A percentile compares a stretch with the other conserved stretches of the same genome.
Evolutionary conservation across 2,888 invertebrate species (phyloP).

Genomic region (Polymixis lichenea): DNA sequence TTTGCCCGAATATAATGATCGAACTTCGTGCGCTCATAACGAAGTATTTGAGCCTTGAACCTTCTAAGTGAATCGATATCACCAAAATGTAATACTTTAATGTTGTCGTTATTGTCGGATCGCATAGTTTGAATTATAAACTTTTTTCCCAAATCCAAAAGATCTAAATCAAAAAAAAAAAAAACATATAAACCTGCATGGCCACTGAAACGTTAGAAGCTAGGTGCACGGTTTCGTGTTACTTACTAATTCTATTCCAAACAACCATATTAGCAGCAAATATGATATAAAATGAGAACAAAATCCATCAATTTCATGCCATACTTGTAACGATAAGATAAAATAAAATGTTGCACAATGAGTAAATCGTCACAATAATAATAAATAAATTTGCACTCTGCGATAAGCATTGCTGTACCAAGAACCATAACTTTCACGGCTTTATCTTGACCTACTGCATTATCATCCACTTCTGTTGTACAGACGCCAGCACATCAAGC

Average conservation of each 20-base stretch:
- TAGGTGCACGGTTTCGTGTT: too few species aligned
- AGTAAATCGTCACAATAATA: background rate
- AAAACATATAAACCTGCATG: too few species aligned
- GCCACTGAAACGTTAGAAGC: too few species aligned
- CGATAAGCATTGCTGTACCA: background rate
- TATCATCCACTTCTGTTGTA: conserved; percentile 3
- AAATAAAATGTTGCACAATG: conserved; percentile 17
- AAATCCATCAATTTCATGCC: background rate
- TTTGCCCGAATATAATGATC: background rate
- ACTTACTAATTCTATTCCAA: background rate
- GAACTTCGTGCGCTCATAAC: background rate
- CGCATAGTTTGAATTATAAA: background rate
- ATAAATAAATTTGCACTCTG: background rate
- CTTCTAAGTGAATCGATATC: background rate
- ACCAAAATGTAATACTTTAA: background rate
- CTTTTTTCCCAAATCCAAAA: too few species aligned
- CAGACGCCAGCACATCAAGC: too few species aligned
- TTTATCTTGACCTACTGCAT: background rate
- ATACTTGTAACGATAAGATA: conserved; percentile 27
- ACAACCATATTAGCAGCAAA: background rate
- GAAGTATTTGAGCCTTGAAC: conserved; percentile 10
- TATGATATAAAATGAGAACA: conserved; percentile 5
- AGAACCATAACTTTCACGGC: background rate
- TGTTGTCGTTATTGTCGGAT: background rate
- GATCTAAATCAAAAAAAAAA: too few species aligned